Base-by-base conservation (phyloP, 1,140 invertebrate genomes). In the Drosophila sp. region DNA sequence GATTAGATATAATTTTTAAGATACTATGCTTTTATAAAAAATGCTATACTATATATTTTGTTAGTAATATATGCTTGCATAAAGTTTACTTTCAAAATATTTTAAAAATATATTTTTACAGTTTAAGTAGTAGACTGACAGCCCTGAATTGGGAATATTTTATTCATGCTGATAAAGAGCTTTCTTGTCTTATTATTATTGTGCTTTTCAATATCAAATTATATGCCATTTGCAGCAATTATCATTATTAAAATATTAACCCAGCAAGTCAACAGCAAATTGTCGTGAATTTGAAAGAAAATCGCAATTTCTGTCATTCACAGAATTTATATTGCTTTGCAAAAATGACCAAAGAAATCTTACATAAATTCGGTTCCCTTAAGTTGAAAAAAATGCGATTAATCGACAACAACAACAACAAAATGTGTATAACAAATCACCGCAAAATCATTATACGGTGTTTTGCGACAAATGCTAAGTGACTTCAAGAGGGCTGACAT, bases 361-460 rank as follows among this genome's bases (percentile, higher is more conserved):
- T 14, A 53, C 14, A 53, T 21, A 63, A 63, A 54, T 34, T 25
- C 32, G 6, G 14, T 4, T 38, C 29, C 40, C 25, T 9, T 36
- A 13, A 18, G 14, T 57, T 29, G n/a, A 67, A 67, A 46, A 58
- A 21, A 25, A 43, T n/a, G n/a, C n/a, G n/a, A n/a, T n/a, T n/a
- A n/a, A n/a, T n/a, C 64, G 46, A 18, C 36, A 51, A 53, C 34
- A 21, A 16, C 58, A 70, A 46, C n/a, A 66, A 16, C 29, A 36
- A 66, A 66, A 40, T 56, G 29, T 58, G 21, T 40, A 50, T 40
- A 56, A 61, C 59, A 71, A 64, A 71, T 64, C 48, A 64, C 61
- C 69, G 34, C 61, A 72, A 72, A 72, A 72, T 66, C 62, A 65
- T 65, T 72, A 57, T 51, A 65, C 21, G 61, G 51, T n/a, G 32